Conservation (phyloP, 2,113 vertebrate genomes). For the Carassius gibelio region DNA sequence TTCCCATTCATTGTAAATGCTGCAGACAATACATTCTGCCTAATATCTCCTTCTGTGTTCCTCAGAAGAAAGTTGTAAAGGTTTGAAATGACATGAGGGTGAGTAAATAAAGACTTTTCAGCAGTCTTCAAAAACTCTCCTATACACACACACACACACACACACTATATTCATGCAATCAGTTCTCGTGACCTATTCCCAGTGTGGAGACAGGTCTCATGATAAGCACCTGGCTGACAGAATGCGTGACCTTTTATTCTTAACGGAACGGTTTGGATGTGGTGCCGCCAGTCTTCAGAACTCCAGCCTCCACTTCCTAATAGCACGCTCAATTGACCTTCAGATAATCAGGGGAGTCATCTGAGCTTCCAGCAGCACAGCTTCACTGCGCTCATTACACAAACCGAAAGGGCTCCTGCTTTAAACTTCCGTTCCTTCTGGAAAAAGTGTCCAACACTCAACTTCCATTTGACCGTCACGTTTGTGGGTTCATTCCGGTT, state of each 20-base stretch:
- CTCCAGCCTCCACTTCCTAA: constrained; percentile 28
- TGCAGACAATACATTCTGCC: background rate
- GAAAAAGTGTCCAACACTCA: background rate
- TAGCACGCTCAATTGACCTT: constrained; percentile 46
- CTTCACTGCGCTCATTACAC: constrained; percentile 35
- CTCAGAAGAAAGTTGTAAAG: background rate
- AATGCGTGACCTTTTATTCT: background rate
- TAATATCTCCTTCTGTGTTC: background rate
- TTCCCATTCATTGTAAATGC: background rate
- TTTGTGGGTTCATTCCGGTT: background rate
- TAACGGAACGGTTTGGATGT: background rate
- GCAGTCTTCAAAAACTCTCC: too few species aligned
- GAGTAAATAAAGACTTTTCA: background rate
- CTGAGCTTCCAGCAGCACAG: constrained; percentile 22
- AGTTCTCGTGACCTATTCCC: background rate
- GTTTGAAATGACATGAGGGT: background rate
- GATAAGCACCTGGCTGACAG: constrained; percentile 18
- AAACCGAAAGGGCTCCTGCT: constrained; percentile 15
- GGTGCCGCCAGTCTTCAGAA: background rate
- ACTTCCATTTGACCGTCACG: background rate
- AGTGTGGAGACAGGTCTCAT: background rate
- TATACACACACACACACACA: background rate
- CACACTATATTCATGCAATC: background rate
- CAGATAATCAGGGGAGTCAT: constrained; percentile 31
- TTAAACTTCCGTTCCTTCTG: background rate